Conservation (phyloP, 2,797 vertebrate genomes). For the Prunella strophiata region DNA sequence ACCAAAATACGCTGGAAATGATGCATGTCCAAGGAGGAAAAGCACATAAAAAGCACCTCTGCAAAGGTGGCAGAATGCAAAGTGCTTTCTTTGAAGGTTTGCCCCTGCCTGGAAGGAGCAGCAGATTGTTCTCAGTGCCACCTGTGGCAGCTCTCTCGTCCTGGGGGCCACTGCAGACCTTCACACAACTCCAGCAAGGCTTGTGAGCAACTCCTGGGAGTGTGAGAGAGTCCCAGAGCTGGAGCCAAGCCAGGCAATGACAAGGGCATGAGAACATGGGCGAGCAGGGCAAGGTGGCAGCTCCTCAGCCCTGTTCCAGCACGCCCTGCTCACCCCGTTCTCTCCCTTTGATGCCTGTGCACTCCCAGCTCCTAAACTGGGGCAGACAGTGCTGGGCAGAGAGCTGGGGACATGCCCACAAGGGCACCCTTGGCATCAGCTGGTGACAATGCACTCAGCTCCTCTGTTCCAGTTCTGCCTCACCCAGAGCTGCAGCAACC, state of each 20-base stretch:
- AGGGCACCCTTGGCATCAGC: background rate
- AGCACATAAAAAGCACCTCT: background rate
- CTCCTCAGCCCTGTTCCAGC: background rate
- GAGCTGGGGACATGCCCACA: background rate
- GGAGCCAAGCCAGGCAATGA: background rate
- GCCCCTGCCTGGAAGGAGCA: background rate
- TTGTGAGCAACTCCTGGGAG: background rate
- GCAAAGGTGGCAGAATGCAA: background rate
- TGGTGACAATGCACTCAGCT: background rate
- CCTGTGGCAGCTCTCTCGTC: background rate
- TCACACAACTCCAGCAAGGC: background rate
- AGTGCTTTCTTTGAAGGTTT: background rate
- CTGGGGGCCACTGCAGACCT: background rate
- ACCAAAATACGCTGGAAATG: background rate
- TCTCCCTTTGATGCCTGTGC: background rate
- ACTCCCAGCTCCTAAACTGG: background rate
- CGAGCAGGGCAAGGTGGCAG: background rate
- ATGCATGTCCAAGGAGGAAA: background rate
- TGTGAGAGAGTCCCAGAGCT: background rate
- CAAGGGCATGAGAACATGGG: rapidly evolving
- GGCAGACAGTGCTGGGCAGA: rapidly evolving
- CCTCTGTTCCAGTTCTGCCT: background rate
- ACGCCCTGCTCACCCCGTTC: background rate
- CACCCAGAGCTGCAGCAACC: background rate
- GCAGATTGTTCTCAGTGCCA: rapidly evolving